These are phyloP conservation scores for Acestrorhynchus altus DNA, from an alignment of 2,797 vertebrate species.

Conservation along the genomic window DNA sequence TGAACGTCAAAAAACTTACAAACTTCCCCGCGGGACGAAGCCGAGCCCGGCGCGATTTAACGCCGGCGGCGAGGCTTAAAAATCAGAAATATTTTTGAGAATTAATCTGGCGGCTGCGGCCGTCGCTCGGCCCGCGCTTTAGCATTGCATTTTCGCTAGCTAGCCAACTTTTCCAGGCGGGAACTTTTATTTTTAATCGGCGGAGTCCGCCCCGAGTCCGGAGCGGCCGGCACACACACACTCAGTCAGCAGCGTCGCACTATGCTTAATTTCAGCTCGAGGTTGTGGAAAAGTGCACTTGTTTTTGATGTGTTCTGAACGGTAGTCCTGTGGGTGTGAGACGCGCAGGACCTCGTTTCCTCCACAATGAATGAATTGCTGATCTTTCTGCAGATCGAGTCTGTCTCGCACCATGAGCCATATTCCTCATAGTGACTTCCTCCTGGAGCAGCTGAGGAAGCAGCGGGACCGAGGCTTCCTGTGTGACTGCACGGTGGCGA, in stretches of 20 bases:
- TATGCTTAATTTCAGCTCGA: background rate
- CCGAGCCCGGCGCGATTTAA: background rate
- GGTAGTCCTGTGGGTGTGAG: background rate
- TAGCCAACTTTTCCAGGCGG: conserved; percentile 60
- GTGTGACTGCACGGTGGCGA: conserved; percentile 93
- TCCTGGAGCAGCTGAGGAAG: conserved; percentile 89
- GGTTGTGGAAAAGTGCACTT: background rate
- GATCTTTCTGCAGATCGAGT: background rate
- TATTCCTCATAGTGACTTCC: conserved; percentile 86
- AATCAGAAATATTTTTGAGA: conserved; percentile 25
- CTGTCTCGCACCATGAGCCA: conserved; percentile 72
- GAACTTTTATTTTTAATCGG: conserved; percentile 82
- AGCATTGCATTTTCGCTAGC: conserved; percentile 35
- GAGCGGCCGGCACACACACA: background rate
- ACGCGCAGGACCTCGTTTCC: background rate
- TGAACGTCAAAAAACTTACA: conserved; percentile 51
- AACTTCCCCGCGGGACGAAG: background rate
- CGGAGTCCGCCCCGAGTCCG: conserved; percentile 61
- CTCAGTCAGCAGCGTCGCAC: background rate
- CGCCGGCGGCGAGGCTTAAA: background rate
- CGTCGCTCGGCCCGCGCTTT: conserved; percentile 9
- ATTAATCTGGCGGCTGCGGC: conserved; percentile 11
- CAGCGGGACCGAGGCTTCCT: conserved; percentile 91
- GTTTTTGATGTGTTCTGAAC: background rate
- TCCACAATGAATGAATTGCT: background rate